Conservation (phyloP, 1,140 invertebrate genomes). For the Leptonema lineaticorne region DNA sequence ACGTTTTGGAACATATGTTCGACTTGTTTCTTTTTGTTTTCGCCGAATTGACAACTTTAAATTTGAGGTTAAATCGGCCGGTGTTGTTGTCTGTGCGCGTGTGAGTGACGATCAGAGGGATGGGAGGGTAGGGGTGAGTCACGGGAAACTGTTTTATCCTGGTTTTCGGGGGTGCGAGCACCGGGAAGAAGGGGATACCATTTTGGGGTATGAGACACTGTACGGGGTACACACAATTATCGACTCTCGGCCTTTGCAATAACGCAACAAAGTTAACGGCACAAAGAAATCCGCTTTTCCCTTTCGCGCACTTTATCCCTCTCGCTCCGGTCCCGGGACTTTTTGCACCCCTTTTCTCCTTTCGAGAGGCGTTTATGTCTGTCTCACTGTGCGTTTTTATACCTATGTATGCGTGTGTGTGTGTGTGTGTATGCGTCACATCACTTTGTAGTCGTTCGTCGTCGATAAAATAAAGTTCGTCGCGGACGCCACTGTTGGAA, state of each 20-base stretch:
- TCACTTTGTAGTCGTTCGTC: background rate
- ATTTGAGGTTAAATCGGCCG: too few species aligned
- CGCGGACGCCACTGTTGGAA: background rate
- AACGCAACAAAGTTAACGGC: constrained; percentile 30
- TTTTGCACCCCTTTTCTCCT: background rate
- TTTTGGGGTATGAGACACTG: background rate
- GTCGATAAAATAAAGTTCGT: constrained; percentile 5
- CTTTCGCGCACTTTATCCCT: background rate
- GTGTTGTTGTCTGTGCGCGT: background rate
- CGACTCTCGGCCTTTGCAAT: constrained; percentile 30
- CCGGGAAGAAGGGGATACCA: background rate
- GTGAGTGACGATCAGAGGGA: background rate
- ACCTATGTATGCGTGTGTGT: background rate
- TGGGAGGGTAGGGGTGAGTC: constrained; percentile 4
- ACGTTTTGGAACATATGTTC: background rate
- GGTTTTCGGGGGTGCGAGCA: background rate
- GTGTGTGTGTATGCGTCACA: background rate
- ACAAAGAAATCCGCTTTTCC: constrained; percentile 34
- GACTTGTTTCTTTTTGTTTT: background rate
- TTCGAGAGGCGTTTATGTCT: background rate
- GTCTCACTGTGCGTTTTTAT: background rate
- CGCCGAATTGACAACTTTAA: background rate
- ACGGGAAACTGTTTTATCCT: constrained; percentile 34
- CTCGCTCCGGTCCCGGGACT: background rate
- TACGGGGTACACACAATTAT: constrained; percentile 35